Evolutionary conservation across 2,797 vertebrate genomes (phyloP), one percentile per base, ranked within the genome.

Genomic region (Prunella strophiata): DNA sequence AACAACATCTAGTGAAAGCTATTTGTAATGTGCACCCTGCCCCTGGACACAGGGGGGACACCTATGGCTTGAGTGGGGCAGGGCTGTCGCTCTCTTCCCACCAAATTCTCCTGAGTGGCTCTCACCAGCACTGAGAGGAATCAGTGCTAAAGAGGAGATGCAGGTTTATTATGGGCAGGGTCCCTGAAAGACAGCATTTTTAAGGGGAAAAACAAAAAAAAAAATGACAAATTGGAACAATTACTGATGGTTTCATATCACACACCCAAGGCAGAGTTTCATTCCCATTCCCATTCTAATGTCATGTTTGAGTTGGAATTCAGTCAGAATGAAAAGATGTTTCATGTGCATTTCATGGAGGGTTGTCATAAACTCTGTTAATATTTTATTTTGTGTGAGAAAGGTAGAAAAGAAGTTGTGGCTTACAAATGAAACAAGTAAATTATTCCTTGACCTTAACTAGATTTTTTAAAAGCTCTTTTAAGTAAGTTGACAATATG

Each of bases 391-490:
- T 55, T 54, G 34, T 10, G 32, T 72, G 36, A 92, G 23, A 79
- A 89, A 85, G 13, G 16, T n/a, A 50, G 70, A 87, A 94, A 83
- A 78, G 12, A 51, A 79, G 47, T 32, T 42, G 26, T 43, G 63
- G 34, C 36, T 85, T 78, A 67, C 16, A 82, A 91, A 90, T 14
- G 5, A 68, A 88, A 58, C 43, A 29, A 55, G 77, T 52, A 36
- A 89, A 52, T 89, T 89, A 89, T 57, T 79, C 34, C 57, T 82
- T 86, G 48, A 66, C 88, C 77, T 58, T n/a, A 40, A 85, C 50
- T 38, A 63, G 62, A 71, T 34, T 19, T 51, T 87, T 21, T 14
- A 57, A 84, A 84, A 70, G 30, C 45, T 86, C 34, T 66, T 85
- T 59, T 40, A 61, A 58, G 5, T 22, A 84, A 36, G 65, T 25